These are phyloP conservation scores for Erebia palarica DNA, from an alignment of 2,888 invertebrate genomes.

Conservation along the genomic window DNA sequence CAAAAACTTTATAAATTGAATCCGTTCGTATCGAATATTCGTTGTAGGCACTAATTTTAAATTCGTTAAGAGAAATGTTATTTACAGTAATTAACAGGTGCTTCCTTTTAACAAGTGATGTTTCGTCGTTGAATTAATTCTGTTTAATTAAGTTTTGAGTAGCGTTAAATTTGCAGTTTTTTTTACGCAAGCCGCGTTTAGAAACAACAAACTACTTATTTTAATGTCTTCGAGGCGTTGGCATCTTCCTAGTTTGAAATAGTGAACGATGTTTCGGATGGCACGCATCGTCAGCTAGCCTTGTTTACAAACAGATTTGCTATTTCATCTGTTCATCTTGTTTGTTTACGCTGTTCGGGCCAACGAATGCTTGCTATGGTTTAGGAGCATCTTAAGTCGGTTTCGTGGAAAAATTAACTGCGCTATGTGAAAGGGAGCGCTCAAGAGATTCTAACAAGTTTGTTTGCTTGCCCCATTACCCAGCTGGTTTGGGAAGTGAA, in stretches of 20 bases:
- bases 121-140: neutral
- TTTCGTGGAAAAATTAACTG: constrained; percentile 70
- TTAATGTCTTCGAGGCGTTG: constrained; percentile 59
- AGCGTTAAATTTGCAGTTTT: constrained; percentile 9
- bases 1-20: neutral
- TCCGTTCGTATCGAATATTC: too few relatives aligned
- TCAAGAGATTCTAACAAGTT: constrained; percentile 63
- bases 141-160: neutral
- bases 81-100: neutral
- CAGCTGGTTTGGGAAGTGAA: constrained; percentile 78
- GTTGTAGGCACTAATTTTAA: neutral
- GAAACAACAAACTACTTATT: constrained; percentile 5
- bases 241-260: constrained; percentile 56
- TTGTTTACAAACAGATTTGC: constrained; percentile 72
- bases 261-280: constrained; percentile 53
- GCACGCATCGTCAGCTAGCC: constrained; percentile 50
- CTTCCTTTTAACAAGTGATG: too few relatives aligned
- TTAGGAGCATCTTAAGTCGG: constrained; percentile 41
- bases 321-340: constrained; percentile 40
- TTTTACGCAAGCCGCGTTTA: constrained; percentile 12
- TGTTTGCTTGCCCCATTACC: constrained; percentile 74
- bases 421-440: constrained; percentile 61
- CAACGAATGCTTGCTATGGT: constrained; percentile 29
- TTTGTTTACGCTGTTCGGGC: constrained; percentile 42
- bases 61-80: neutral